Base-by-base conservation (phyloP, 2,888 invertebrate genomes). In the Bimastos eiseni region DNA sequence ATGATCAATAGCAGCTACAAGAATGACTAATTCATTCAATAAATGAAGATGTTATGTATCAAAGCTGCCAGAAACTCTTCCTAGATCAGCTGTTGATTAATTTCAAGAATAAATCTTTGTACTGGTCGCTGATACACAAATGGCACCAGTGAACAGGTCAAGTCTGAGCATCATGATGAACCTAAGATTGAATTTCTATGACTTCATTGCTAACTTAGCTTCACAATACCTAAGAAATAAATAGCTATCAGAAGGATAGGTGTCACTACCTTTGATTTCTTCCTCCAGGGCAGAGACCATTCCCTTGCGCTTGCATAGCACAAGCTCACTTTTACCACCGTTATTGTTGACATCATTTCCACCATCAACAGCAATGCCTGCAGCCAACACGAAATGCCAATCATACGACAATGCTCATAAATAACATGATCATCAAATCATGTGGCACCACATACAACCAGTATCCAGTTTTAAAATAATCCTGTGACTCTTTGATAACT, bases 201-300 rank as follows among this genome's bases (percentile, higher is more conserved):
- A 11, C 70, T 8, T n/a, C 70, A 70, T 8, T 70, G 30, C 70
- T 70, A 70, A 70, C 70, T n/a, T 2, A n/a, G n/a, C 49, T 0
- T 5, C 8, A 70, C 70, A n/a, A 70, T n/a, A 70, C 11, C 13
- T 8, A 8, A 70, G 70, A n/a, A 70, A 70, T 70, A 70, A n/a
- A 70, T 70, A 70, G 1, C 30, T 86, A 86, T 11, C 5, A 36
- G n/a, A 30, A 8, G 36, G 11, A 24, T 17, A 36, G 17, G 24
- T 24, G 36, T 6, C 21, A 30, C 19, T 38, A 92, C 92, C 88
- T 70, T 89, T 96, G 93, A 99, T 97, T 94, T 97, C 97, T 94
- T 98, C 97, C 95, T 98, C 97, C 44, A 99, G 96, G 17, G 97
- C 97, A 94, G 97, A 97, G 90, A 99, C 99, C 96, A 99, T 99